Base-by-base conservation (phyloP, 2,797 vertebrate species). In the Helicolenus hilgendorfi region DNA sequence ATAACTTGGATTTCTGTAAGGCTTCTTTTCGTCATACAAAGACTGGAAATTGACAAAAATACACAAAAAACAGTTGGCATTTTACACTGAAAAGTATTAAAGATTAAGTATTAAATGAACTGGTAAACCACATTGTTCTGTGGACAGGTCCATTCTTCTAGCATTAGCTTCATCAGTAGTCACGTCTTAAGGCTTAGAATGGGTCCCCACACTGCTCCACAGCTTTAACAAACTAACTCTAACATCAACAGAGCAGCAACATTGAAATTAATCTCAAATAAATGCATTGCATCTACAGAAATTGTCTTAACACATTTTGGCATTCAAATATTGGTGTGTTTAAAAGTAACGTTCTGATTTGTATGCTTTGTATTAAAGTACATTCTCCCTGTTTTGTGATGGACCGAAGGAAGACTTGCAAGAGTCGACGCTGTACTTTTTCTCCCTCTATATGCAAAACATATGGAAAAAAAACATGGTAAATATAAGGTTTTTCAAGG, bases 161-260 rank as follows among this genome's bases (percentile, higher is more conserved):
- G 93, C 88, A 38, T 92, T 81, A 84, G 79, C 90, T 77, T 94
- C 49, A 78, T 93, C 94, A 89, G 81, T 86, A 87, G 83, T 94
- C 83, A 81, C 59, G n/a, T 95, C 86, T 97, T 97, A 97, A 97
- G 96, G 97, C 97, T 96, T 91, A 74, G 91, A 96, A 96, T 89
- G 92, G 91, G 84, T 88, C 87, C 87, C 77, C 82, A 79, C 78
- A 67, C 84, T 80, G 86, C 86, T 91, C 85, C 84, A 91, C 86
- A 85, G 77, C 83, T 89, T 87, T 72, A 69, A 89, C 80, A 77
- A 86, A 87, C 81, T 72, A 89, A 86, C 72, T 89, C 76, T 86
- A 86, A 88, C 65, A 82, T 78, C 87, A 93, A 95, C 91, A 84
- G 83, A 96, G 94, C 94, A 96, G 95, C 91, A 56, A 92, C 89